Evolutionary conservation across 2,797 vertebrate species (phyloP).

Genomic region (Manis crassicaudata): DNA sequence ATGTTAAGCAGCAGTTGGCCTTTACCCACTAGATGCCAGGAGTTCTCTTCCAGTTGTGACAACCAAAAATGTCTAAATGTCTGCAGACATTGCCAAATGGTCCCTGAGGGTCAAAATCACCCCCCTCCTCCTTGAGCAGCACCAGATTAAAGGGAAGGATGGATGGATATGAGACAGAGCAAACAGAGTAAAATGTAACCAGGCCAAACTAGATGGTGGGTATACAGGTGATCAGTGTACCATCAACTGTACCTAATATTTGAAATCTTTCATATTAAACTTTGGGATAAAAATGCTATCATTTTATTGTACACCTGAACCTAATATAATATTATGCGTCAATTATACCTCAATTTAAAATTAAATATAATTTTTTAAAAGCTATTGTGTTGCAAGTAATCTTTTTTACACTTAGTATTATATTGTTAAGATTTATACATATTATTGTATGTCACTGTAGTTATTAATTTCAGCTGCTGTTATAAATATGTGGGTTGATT

Average conservation of each 20-base stretch:
- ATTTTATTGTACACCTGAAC: neutral
- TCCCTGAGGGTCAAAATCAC: neutral
- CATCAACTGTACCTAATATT: neutral
- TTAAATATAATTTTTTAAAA: neutral
- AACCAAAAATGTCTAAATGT: neutral
- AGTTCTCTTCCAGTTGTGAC: neutral
- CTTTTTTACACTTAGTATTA: neutral
- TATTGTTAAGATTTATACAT: neutral
- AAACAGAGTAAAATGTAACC: neutral
- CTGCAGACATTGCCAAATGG: neutral
- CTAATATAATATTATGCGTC: neutral
- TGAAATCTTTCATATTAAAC: neutral
- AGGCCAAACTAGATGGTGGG: too few relatives aligned
- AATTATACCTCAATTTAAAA: neutral
- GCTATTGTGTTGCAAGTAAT: neutral
- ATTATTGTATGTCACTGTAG: neutral
- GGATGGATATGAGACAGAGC: neutral
- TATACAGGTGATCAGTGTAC: neutral
- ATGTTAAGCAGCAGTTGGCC: neutral
- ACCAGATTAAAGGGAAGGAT: neutral
- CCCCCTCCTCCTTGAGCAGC: neutral
- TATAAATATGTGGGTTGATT: neutral
- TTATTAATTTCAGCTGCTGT: neutral
- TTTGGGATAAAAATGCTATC: neutral
- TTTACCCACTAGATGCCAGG: neutral